phyloP scores from a whole-genome alignment of 2,113 vertebrate species.

The Andinoacara biseriatus region DNA sequence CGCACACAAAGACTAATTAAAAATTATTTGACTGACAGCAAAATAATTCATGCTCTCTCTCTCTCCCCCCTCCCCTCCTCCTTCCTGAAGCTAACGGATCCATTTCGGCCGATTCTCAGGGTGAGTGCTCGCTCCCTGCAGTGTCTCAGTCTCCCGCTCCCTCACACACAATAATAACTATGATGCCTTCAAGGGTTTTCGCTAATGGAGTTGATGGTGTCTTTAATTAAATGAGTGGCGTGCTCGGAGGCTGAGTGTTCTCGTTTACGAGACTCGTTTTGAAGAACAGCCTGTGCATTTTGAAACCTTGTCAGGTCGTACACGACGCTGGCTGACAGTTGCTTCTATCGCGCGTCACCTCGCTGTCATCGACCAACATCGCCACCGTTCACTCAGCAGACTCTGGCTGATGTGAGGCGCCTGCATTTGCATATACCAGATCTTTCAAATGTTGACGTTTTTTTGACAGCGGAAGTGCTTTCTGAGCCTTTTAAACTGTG shows the following conservation, averaged over 20 bases:
- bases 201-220: constrained; percentile 37
- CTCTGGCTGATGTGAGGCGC: no score
- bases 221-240: constrained; percentile 52
- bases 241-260: constrained; percentile 1
- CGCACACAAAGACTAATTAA: constrained; percentile 86
- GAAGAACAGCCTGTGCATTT: not conserved
- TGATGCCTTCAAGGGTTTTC: constrained; percentile 38
- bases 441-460: not conserved
- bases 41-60: constrained; percentile 83
- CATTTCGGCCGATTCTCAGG: constrained; percentile 97
- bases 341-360: not conserved
- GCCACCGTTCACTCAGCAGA: not conserved
- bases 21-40: constrained; percentile 86
- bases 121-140: constrained; percentile 81
- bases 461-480: not conserved
- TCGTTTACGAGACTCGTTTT: not conserved
- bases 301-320: not conserved
- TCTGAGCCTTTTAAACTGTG: not conserved
- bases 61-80: constrained; percentile 56
- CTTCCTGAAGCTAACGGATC: constrained; percentile 94
- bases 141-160: constrained; percentile 27
- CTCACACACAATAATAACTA: constrained; percentile 24
- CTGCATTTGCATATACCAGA: not conserved
- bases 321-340: not conserved
- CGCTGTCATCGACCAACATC: not conserved